Conservation (phyloP, 2,888 invertebrate species). For the Amphipoea lucens region DNA sequence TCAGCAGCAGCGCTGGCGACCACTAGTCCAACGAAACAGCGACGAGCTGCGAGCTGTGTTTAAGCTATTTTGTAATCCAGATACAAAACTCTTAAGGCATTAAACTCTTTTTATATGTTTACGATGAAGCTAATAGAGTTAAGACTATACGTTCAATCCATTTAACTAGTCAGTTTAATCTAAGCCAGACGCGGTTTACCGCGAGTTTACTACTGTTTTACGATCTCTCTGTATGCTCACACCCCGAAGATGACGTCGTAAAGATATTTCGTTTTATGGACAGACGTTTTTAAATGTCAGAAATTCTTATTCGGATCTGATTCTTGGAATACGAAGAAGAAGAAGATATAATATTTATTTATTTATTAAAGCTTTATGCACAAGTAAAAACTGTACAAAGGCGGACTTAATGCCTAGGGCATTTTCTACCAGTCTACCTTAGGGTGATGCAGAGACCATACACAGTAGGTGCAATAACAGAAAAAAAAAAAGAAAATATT, state of each 20-base stretch:
- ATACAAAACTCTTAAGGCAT: not conserved
- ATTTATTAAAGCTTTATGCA: too few species aligned
- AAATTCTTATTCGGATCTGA: not conserved
- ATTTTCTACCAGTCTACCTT: too few species aligned
- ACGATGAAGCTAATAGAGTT: slow-evolving; percentile 1
- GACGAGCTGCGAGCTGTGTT: not conserved
- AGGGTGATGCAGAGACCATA: too few species aligned
- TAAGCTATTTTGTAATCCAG: not conserved
- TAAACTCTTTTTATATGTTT: not conserved
- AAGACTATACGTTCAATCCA: slow-evolving; percentile 22
- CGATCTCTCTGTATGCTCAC: slow-evolving; percentile 42
- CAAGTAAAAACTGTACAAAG: too few species aligned
- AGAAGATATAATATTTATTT: not conserved
- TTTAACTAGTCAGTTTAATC: slow-evolving; percentile 53
- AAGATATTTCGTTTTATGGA: slow-evolving; percentile 45
- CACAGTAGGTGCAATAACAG: too few species aligned
- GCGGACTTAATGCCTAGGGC: too few species aligned
- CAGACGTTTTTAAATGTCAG: slow-evolving; percentile 5
- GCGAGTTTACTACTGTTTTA: slow-evolving; percentile 56
- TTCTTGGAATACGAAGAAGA: not conserved
- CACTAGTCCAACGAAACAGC: not conserved
- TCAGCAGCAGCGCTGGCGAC: not conserved
- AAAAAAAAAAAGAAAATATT: too few species aligned
- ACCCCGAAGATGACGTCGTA: slow-evolving; percentile 33
- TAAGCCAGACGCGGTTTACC: slow-evolving; percentile 30